Percentiles rank a stretch among this genome's conserved stretches.
phyloP scores from a whole-genome alignment of 2,113 vertebrate genomes.

The Boulengeromyrus knoepffleri region DNA sequence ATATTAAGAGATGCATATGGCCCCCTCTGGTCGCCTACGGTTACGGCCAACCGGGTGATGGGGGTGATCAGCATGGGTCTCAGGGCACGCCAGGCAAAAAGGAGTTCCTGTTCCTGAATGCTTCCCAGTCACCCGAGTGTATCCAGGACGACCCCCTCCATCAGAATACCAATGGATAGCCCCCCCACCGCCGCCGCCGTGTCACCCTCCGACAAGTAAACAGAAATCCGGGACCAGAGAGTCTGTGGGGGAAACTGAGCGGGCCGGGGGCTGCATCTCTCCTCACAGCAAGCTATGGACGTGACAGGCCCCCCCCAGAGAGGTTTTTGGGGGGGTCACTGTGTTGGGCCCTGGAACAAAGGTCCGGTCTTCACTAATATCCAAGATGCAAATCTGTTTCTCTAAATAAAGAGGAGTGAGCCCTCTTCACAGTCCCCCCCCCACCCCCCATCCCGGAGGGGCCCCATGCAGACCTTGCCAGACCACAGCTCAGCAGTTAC shows the following conservation, averaged over 20 bases:
- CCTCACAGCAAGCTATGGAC: conserved; percentile 31
- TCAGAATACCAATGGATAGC: conserved; percentile 76
- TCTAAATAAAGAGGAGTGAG: conserved; percentile 48
- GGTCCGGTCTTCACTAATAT: conserved; percentile 50
- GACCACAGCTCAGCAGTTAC: conserved; percentile 42
- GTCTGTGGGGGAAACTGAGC: neutral
- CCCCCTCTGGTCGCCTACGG: conserved; percentile 38
- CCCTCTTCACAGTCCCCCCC: neutral
- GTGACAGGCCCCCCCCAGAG: conserved; percentile 45
- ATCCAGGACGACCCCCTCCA: conserved; percentile 78
- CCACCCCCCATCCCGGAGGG: conserved; percentile 30
- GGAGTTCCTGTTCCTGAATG: conserved; percentile 71
- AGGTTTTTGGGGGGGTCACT: conserved; percentile 30
- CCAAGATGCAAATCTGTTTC: conserved; percentile 65
- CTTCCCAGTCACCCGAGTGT: conserved; percentile 77
- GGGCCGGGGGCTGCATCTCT: conserved; percentile 26
- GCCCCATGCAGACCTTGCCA: conserved; percentile 38
- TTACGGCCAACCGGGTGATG: conserved; percentile 45
- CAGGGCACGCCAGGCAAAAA: conserved; percentile 53
- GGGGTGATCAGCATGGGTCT: conserved; percentile 53
- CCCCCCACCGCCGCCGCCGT: conserved; percentile 43
- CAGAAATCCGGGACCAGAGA: conserved; percentile 55
- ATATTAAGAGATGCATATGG: neutral
- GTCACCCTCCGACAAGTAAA: conserved; percentile 57
- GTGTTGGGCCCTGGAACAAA: conserved; percentile 50